Percentiles rank a stretch among this genome's conserved stretches.
Conservation (phyloP, 2,888 invertebrate genomes). For the Diaperis boleti region DNA sequence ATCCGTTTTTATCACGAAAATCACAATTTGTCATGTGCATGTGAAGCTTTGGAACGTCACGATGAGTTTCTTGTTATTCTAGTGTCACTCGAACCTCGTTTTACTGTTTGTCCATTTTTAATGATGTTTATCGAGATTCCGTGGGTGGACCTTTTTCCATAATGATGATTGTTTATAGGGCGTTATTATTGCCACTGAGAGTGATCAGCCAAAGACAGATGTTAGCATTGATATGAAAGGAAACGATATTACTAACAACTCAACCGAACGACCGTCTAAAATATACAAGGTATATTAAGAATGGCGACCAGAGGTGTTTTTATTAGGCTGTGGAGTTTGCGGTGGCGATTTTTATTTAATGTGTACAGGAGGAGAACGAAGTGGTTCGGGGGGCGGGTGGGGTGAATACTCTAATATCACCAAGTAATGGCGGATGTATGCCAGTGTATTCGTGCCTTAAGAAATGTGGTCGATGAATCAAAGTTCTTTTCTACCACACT, state of each 20-base stretch:
- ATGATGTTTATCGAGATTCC: constrained; percentile 22
- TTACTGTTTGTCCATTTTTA: constrained; percentile 22
- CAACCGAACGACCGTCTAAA: constrained; percentile 54
- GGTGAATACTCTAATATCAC: constrained; percentile 17
- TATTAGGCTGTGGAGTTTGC: constrained; percentile 21
- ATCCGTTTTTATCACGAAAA: background rate
- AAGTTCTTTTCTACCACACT: too few relatives aligned
- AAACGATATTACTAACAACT: constrained; percentile 56
- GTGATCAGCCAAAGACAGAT: constrained; percentile 58
- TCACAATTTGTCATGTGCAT: constrained; percentile 18
- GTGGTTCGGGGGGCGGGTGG: constrained; percentile 33
- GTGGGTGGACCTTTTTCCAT: constrained; percentile 8
- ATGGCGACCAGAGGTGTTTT: constrained; percentile 12
- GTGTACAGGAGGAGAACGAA: constrained; percentile 10
- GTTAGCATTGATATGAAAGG: constrained; percentile 64
- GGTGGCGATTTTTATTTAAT: constrained; percentile 31
- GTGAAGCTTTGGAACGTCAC: constrained; percentile 16
- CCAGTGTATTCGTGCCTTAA: background rate
- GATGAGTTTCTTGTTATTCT: constrained; percentile 16
- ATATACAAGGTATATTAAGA: constrained; percentile 53
- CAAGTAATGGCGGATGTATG: background rate
- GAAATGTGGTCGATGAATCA: background rate
- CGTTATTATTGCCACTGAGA: constrained; percentile 60
- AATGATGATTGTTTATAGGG: constrained; percentile 62
- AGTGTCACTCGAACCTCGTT: constrained; percentile 24